These are phyloP conservation scores for Aspidiotus rigidus DNA, from an alignment of 2,888 invertebrate genomes.

Conservation along the genomic window DNA sequence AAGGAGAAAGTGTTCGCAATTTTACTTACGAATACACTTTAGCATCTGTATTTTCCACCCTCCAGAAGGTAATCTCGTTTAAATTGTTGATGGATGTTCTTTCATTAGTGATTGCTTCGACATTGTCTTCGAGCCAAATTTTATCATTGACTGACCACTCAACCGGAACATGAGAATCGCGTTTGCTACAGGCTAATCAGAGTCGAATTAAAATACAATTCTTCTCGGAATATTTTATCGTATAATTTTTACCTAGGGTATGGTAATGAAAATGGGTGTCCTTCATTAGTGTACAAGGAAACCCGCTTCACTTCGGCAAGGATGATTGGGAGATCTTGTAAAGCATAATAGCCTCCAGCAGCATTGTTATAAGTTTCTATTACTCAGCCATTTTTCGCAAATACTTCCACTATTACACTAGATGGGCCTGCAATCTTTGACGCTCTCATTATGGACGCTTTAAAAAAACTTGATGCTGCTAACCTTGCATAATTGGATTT, in stretches of 20 bases:
- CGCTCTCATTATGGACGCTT: not conserved
- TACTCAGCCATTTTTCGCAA: slow-evolving; percentile 48
- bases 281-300: not conserved
- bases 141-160: slow-evolving; percentile 23
- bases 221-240: not conserved
- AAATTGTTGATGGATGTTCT: slow-evolving; percentile 22
- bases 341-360: slow-evolving; percentile 51
- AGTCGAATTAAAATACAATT: not conserved
- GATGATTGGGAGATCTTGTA: slow-evolving; percentile 47
- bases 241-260: slow-evolving; percentile 25
- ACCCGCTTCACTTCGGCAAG: slow-evolving; percentile 45
- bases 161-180: not conserved
- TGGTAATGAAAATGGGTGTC: not conserved
- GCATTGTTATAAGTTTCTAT: slow-evolving; percentile 54
- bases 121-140: slow-evolving; percentile 18
- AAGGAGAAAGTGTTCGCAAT: not conserved
- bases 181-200: not conserved
- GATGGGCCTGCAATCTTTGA: slow-evolving; percentile 44
- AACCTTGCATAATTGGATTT: slow-evolving; percentile 50
- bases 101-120: slow-evolving; percentile 10
- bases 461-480: not conserved
- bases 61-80: slow-evolving; percentile 12
- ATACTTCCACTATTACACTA: slow-evolving; percentile 47
- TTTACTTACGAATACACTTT: slow-evolving; percentile 28
- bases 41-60: slow-evolving; percentile 8